A percentile compares a stretch with the other conserved stretches of the same genome.
Conservation (phyloP, 1,140 invertebrate genomes). For the Drosophila jambulina region DNA sequence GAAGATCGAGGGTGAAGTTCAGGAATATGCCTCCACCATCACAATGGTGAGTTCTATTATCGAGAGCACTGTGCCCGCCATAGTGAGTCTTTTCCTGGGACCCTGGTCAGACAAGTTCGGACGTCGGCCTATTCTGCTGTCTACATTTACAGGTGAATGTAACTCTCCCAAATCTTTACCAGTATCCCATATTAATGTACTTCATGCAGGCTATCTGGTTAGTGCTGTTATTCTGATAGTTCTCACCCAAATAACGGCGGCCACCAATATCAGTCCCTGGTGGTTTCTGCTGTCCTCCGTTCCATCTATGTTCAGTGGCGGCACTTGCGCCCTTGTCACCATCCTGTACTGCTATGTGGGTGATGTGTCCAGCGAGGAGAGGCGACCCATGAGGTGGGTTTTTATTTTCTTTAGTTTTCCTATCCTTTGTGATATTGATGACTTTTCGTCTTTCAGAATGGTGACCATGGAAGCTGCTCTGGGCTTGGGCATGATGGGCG, state of each 20-base stretch:
- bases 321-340: constrained; percentile 87
- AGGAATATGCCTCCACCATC: constrained; percentile 87
- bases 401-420: no score
- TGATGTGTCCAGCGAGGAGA: constrained; percentile 87
- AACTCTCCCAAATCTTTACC: not conserved
- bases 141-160: constrained; percentile 86
- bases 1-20: constrained; percentile 87
- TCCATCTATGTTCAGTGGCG: constrained; percentile 87
- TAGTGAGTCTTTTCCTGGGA: constrained; percentile 89
- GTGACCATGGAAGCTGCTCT: constrained; percentile 87
- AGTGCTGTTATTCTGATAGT: constrained; percentile 57
- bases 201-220: constrained; percentile 60
- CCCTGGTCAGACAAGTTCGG: constrained; percentile 91
- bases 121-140: constrained; percentile 88
- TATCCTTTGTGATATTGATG: not conserved
- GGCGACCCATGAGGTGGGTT: constrained; percentile 85
- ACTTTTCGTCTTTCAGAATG: constrained; percentile 85
- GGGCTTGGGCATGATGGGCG: constrained; percentile 87
- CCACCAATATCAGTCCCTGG: constrained; percentile 86
- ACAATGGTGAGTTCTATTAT: constrained; percentile 87
- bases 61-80: constrained; percentile 87
- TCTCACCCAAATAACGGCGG: constrained; percentile 59
- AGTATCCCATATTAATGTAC: not conserved
- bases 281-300: constrained; percentile 87
- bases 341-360: constrained; percentile 88